Base-by-base conservation (phyloP, 2,113 vertebrate species). In the Rostratula benghalensis region DNA sequence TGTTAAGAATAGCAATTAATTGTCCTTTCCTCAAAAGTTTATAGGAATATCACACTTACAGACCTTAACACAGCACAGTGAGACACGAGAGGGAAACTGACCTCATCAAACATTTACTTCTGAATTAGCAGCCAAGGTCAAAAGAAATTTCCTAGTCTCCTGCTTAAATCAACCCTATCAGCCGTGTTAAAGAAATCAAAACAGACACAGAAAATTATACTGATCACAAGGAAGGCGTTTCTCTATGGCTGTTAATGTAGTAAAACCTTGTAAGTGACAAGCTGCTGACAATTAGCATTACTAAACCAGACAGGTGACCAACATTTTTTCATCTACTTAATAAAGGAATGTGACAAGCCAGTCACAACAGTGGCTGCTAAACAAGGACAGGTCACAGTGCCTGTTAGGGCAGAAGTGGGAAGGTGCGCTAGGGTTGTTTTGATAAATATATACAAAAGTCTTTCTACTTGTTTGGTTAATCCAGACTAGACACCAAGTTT, bases 211-310 rank as follows among this genome's bases (percentile, higher is more conserved):
- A 87, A 87, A 93, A 89, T 84, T 20, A 90, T 7, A 93, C 56
- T 41, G 65, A 86, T 89, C 61, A 76, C 85, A 85, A 74, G 51
- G 86, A 95, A 85, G 51, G 21, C 92, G 25, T 46, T 70, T 77
- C 75, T 89, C 70, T 69, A 28, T 10, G 17, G 67, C 60, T 92
- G 73, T 64, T 87, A 70, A 59, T 39, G 35, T 56, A 92, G 79
- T 69, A 85, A 80, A 88, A 65, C 50, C 77, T 95, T 69, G 23
- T 33, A 67, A 93, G 56, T 54, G 74, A 94, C 94, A 95, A 94
- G 85, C 73, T 92, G 87, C 73, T 91, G 68, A 80, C 83, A 90
- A 96, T 94, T 11, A 83, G 82, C 87, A 92, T 97, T 90, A 96
- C 93, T 82, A 69, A 78, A 71, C 65, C 50, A 78, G 90, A 94